Evolutionary conservation across 2,797 vertebrate species (phyloP), one percentile per base, ranked within the genome.

Genomic region (Huso huso): DNA sequence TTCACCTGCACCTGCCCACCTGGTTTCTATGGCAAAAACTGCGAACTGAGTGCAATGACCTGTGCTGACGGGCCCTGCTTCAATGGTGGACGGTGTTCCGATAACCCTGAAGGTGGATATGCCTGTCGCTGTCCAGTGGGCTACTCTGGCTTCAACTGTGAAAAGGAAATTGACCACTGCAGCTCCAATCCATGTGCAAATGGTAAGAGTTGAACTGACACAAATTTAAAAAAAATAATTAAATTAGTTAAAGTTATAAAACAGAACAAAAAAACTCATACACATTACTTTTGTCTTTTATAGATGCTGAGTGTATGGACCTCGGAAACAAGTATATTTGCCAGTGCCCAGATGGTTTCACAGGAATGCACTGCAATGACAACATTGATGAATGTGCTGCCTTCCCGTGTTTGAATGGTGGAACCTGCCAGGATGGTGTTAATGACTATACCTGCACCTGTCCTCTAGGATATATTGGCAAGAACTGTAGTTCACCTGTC

Each of bases 61-160:
- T 99, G 96, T 68, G 95, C 94, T 0, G 95, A 98, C 0, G 95
- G 94, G 4, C 96, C 96, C 0, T 99, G 96, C 80, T 95, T 97
- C 80, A 97, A 98, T 0, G 88, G 83, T 0, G 96, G 96, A n/a
- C 88, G 90, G 7, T 99, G 96, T 67, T 83, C 86, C 0, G 94
- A 97, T 80, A 95, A 94, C 86, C 92, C 91, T 0, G 93, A 94
- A 3, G 96, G 96, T 3, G 96, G 96, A 69, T 98, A 98, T 78
- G 91, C 88, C 80, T 99, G 96, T 72, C 93, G 89, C 74, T 99
- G 96, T 76, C 93, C 91, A 0, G 73, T 69, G 52, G 92, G 93
- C 70, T 95, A 96, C n/a, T 93, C 93, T 0, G 96, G 96, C 60
- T 98, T 97, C 83, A 98, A 96, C 86, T 99, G 96, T 48, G 96